Percentiles rank a stretch among this genome's conserved stretches.
phyloP scores from a whole-genome alignment of 2,113 vertebrate species.

The Aviceda subcristata region DNA sequence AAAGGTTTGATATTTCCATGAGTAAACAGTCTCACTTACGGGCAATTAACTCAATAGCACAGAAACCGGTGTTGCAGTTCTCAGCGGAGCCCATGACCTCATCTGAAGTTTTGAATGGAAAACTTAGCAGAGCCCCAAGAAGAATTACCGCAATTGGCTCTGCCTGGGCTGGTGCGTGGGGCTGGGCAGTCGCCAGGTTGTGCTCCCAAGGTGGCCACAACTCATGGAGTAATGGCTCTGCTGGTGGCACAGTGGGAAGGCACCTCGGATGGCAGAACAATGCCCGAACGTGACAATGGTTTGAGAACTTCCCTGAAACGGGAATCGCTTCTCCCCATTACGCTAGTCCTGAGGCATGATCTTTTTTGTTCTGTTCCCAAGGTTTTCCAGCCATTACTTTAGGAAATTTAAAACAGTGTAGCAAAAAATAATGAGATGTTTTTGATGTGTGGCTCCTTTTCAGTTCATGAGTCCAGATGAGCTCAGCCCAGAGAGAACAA shows the following conservation, averaged over 20 bases:
- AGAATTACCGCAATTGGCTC: background rate
- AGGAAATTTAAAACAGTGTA: background rate
- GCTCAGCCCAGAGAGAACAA: background rate
- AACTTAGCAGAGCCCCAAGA: background rate
- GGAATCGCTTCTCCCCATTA: background rate
- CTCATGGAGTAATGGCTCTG: background rate
- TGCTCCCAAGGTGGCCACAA: background rate
- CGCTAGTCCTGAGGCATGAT: background rate
- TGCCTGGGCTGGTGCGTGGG: background rate
- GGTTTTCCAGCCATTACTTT: background rate
- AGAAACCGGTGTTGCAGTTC: background rate
- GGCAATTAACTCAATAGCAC: background rate
- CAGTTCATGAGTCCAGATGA: background rate
- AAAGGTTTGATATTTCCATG: background rate
- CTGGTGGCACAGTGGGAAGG: background rate
- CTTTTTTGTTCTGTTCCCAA: background rate
- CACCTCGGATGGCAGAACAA: background rate
- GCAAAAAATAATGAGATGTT: background rate
- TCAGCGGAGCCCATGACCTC: background rate
- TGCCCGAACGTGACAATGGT: background rate
- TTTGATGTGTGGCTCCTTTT: background rate
- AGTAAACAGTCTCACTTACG: background rate
- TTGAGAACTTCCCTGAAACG: background rate
- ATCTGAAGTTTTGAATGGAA: background rate
- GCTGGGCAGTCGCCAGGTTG: background rate